Evolutionary conservation across 2,888 invertebrate genomes (phyloP).

Genomic region (Xiphydria camelus): DNA sequence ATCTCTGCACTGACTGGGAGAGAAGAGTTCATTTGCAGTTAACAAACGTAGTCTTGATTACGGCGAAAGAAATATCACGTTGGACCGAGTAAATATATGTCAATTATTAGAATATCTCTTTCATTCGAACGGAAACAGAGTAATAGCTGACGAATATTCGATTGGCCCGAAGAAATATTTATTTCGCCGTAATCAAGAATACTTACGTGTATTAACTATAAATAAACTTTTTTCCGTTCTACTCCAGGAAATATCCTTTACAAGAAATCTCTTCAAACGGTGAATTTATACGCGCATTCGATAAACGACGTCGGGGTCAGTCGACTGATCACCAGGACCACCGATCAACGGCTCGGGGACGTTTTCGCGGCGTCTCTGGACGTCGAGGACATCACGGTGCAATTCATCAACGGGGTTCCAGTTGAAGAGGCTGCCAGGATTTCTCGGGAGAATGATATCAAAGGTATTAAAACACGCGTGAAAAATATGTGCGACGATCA

Average conservation of each 20-base stretch:
- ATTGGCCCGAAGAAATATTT: too few species aligned
- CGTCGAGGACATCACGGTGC: conserved; percentile 29
- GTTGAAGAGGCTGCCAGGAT: conserved; percentile 38
- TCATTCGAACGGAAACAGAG: too few species aligned
- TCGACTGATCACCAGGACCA: conserved; percentile 32
- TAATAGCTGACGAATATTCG: too few species aligned
- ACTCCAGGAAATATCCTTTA: conserved; percentile 26
- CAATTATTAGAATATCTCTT: background rate
- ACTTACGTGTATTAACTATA: background rate
- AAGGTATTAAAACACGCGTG: conserved; percentile 34
- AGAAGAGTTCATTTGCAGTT: too few species aligned
- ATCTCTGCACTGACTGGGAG: too few species aligned
- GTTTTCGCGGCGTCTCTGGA: conserved; percentile 27
- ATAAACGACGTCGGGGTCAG: conserved; percentile 32
- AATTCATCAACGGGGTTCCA: conserved; percentile 36
- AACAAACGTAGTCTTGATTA: too few species aligned
- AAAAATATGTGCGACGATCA: too few species aligned
- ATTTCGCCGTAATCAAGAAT: too few species aligned
- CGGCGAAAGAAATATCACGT: too few species aligned
- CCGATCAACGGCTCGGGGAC: conserved; percentile 34
- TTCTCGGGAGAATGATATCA: conserved; percentile 38
- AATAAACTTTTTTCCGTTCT: background rate
- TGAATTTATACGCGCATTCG: conserved; percentile 20
- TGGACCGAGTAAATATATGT: too few species aligned
- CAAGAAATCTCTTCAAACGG: conserved; percentile 11